Base-by-base conservation (phyloP, 2,797 vertebrate species). In the Helostoma temminkii region DNA sequence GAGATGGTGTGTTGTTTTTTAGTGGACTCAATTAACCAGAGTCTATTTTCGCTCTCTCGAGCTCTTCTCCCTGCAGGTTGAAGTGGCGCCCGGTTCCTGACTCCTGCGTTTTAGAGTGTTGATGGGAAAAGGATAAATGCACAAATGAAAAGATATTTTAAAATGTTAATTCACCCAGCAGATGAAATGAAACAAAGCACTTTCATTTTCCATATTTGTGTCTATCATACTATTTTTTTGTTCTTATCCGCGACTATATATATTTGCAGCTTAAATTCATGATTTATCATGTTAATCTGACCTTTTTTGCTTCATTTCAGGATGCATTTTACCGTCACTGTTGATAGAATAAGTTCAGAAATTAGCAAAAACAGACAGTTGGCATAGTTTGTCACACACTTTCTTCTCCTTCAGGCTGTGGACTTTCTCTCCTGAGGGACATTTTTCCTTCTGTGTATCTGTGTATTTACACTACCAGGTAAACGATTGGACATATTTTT, bases 71-170 rank as follows among this genome's bases (percentile, higher is more conserved):
- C 60, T 37, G 21, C 71, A 47, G 75, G 47, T 16, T 53, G 46
- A 71, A 32, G 47, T 42, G 43, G n/a, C 1, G 39, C 18, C 26
- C 45, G 1, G 28, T 5, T 61, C 52, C 22, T 25, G 72, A 57
- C 69, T 59, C 37, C 30, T 9, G 66, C 30, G 55, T 86, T 89
- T 88, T 85, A 83, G 78, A 80, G 61, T 3, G 42, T 55, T 21
- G 45, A 61, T 74, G 78, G 78, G 68, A 86, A 89, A 76, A 66
- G 37, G 56, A 41, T 56, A 57, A 11, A 22, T 1, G 28, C 7
- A 7, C 39, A 16, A 34, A 75, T 50, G 46, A 57, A 39, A 45
- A 30, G 19, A 32, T 70, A 9, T 43, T 49, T 56, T 28, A 9
- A 49, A 25, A 24, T 64, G 53, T 53, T 65, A 11, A 65, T 63